Evolutionary conservation across 2,113 vertebrate species (phyloP).

Genomic region (Engraulis encrasicolus): DNA sequence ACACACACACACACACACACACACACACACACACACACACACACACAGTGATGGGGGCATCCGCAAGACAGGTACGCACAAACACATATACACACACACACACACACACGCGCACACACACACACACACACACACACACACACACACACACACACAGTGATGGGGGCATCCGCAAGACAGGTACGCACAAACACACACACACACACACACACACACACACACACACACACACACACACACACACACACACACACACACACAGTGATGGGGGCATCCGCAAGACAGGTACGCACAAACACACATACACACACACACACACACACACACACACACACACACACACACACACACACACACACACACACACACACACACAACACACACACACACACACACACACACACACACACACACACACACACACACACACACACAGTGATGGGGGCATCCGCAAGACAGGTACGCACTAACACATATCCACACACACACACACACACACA

Average conservation of each 20-base stretch:
- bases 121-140: not conserved
- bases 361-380: not conserved
- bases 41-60: no score
- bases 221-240: not conserved
- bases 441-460: not conserved
- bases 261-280: not conserved
- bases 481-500: not conserved
- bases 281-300: no score
- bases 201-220: no score
- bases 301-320: no score
- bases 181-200: no score
- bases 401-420: not conserved
- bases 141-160: no score
- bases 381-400: no score
- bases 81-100: no score
- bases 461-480: not conserved
- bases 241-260: not conserved
- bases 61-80: no score
- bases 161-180: no score
- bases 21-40: no score
- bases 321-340: no score
- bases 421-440: not conserved
- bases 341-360: not conserved
- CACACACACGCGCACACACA: not conserved
- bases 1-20: not conserved